These are phyloP conservation scores for Aromia moschata DNA, from an alignment of 2,888 invertebrate species.

Conservation along the genomic window DNA sequence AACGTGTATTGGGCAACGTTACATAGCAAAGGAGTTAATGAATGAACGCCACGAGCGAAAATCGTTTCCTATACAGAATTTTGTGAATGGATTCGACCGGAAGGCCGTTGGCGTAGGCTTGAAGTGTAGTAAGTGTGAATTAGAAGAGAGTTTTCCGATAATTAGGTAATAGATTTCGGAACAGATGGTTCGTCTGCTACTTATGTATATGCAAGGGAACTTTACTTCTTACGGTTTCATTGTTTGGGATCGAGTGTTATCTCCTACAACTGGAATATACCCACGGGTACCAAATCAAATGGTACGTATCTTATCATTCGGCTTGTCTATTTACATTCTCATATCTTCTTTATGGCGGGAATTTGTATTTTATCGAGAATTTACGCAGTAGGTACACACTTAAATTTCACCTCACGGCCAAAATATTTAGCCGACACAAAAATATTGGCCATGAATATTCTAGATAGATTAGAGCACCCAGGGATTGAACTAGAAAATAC, in stretches of 20 bases:
- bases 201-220: background rate
- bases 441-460: too few species aligned
- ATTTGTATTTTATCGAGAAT: background rate
- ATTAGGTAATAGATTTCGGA: background rate
- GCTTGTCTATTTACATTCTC: background rate
- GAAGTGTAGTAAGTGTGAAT: background rate
- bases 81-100: background rate
- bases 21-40: background rate
- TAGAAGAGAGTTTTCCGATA: background rate
- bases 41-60: background rate
- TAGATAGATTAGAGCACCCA: too few species aligned
- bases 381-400: too few species aligned
- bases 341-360: conserved; percentile 1
- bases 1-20: conserved; percentile 7
- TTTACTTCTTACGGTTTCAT: background rate
- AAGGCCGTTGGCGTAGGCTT: background rate
- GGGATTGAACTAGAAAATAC: too few species aligned
- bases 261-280: background rate
- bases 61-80: background rate
- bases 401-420: too few species aligned
- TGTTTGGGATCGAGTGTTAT: background rate
- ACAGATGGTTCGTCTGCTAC: background rate
- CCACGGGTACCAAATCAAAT: background rate
- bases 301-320: background rate
- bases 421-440: too few species aligned